Percentiles rank a stretch among this genome's conserved stretches.
Evolutionary conservation across 2,888 invertebrate genomes (phyloP).

Genomic region (Plebejus anna): DNA sequence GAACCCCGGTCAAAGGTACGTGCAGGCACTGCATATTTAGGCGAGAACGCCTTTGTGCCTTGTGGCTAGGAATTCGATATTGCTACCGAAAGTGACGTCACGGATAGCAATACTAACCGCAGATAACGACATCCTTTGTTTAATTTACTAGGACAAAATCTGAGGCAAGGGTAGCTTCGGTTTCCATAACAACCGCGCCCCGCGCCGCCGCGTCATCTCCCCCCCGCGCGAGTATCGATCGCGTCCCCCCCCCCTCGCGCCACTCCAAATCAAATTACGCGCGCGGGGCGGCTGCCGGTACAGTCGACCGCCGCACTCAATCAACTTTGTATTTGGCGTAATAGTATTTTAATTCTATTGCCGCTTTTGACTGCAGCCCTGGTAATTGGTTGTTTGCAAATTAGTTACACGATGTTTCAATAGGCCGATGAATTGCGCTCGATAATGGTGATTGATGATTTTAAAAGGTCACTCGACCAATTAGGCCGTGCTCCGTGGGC

Average conservation of each 20-base stretch:
- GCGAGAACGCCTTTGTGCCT: constrained; percentile 21
- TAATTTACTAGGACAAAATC: constrained; percentile 76
- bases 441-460: constrained; percentile 17
- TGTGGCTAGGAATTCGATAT: constrained; percentile 22
- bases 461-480: constrained; percentile 24
- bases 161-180: constrained; percentile 73
- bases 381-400: constrained; percentile 67
- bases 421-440: constrained; percentile 34
- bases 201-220: constrained; percentile 47
- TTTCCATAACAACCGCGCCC: constrained; percentile 76
- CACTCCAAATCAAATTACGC: constrained; percentile 78
- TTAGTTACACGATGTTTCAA: constrained; percentile 52
- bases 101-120: constrained; percentile 31
- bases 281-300: constrained; percentile 46
- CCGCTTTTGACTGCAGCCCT: constrained; percentile 66
- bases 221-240: constrained; percentile 54
- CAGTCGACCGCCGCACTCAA: constrained; percentile 50
- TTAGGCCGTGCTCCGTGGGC: not conserved
- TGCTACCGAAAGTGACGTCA: not conserved
- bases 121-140: constrained; percentile 72
- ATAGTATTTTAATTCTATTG: constrained; percentile 78
- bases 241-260: constrained; percentile 52
- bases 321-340: constrained; percentile 74
- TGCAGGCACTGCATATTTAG: constrained; percentile 22
- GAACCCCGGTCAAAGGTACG: constrained; percentile 30